These are phyloP conservation scores for Hyposoter dolosus DNA, from an alignment of 2,888 invertebrate genomes.

Conservation along the genomic window DNA sequence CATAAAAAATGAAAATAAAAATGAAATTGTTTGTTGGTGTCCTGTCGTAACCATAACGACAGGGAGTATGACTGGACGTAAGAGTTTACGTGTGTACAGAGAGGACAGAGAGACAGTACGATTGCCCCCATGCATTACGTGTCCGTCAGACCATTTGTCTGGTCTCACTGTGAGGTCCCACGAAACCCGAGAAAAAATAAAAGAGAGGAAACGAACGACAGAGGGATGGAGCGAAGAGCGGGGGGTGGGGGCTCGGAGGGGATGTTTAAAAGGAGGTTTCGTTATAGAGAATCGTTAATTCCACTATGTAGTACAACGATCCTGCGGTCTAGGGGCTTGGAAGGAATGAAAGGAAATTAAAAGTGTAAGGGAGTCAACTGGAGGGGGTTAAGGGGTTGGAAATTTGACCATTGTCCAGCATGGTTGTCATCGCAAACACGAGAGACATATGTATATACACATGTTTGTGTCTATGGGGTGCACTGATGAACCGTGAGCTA, in stretches of 20 bases:
- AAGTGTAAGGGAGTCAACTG: neutral
- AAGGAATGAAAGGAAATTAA: neutral
- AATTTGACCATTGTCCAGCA: constrained; percentile 49
- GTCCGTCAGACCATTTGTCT: constrained; percentile 66
- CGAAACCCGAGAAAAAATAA: neutral
- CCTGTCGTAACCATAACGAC: constrained; percentile 77
- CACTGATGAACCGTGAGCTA: constrained; percentile 29
- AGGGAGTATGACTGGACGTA: constrained; percentile 40
- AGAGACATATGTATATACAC: neutral
- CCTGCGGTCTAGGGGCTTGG: constrained; percentile 6
- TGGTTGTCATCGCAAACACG: neutral
- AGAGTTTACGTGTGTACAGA: constrained; percentile 65
- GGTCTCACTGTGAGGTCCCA: constrained; percentile 8
- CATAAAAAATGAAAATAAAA: constrained; percentile 33
- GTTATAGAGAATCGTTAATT: constrained; percentile 60
- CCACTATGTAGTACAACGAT: constrained; percentile 25
- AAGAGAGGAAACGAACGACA: neutral
- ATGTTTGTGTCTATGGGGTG: constrained; percentile 1
- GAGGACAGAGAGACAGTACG: constrained; percentile 55
- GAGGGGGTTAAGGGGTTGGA: constrained; percentile 5
- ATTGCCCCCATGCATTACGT: constrained; percentile 76
- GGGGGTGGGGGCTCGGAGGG: neutral
- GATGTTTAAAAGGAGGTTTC: constrained; percentile 16
- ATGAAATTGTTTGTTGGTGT: constrained; percentile 72
- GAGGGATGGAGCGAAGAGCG: neutral